These are phyloP conservation scores for Prostheceraeus crozeri DNA, from an alignment of 2,888 invertebrate genomes.

Conservation along the genomic window DNA sequence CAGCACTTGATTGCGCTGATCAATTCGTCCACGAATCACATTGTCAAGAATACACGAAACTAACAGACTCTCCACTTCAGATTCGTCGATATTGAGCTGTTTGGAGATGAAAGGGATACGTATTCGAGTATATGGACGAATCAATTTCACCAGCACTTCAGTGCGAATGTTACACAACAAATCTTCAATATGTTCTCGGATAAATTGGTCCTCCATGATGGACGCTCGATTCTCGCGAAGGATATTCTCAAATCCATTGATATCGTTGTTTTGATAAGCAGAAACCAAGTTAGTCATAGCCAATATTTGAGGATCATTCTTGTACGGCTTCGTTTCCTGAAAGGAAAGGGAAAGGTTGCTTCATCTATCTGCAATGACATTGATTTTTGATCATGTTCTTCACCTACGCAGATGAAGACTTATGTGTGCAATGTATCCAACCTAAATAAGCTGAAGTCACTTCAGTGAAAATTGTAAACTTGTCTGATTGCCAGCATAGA, in stretches of 20 bases:
- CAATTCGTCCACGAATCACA: constrained; percentile 61
- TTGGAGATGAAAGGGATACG: constrained; percentile 89
- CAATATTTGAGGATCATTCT: constrained; percentile 95
- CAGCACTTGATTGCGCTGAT: constrained; percentile 83
- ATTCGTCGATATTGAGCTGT: constrained; percentile 58
- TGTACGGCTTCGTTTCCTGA: constrained; percentile 95
- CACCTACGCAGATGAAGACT: no score
- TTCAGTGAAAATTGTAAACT: no score
- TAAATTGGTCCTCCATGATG: constrained; percentile 98
- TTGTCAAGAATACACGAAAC: constrained; percentile 96
- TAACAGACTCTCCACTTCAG: constrained; percentile 85
- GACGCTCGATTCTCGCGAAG: constrained; percentile 82
- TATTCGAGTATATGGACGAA: constrained; percentile 93
- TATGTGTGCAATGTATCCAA: no score
- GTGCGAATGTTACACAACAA: constrained; percentile 87
- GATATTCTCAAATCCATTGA: constrained; percentile 92
- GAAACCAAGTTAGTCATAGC: constrained; percentile 95
- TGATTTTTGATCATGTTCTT: no score
- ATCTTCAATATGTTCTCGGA: constrained; percentile 96
- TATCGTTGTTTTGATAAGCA: constrained; percentile 95
- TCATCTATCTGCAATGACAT: no score
- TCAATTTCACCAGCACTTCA: constrained; percentile 89
- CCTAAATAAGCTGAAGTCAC: no score
- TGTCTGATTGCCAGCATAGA: no score
- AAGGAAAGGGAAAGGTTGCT: no score